These are phyloP conservation scores for Opisthocomus hoazin DNA, from an alignment of 2,113 vertebrate species.

Conservation along the genomic window DNA sequence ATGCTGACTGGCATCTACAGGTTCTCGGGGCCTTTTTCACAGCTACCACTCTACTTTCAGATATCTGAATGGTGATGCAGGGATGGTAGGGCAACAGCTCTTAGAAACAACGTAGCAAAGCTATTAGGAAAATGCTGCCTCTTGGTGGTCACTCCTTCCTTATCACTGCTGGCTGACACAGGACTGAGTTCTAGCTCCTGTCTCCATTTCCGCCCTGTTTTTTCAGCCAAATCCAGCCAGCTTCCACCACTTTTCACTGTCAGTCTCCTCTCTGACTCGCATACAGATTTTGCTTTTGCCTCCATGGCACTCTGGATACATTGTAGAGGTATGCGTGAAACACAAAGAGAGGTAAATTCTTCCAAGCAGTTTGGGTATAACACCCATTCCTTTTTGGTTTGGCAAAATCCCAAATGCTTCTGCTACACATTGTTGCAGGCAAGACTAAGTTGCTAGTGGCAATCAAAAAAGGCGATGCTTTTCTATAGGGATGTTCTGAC, in stretches of 20 bases:
- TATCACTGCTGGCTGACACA: background rate
- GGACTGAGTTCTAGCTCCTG: background rate
- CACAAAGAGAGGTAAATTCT: background rate
- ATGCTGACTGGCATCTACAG: background rate
- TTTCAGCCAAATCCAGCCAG: background rate
- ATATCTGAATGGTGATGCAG: background rate
- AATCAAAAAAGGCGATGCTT: background rate
- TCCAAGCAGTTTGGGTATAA: background rate
- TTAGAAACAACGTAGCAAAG: background rate
- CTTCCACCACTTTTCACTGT: background rate
- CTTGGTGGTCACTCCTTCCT: background rate
- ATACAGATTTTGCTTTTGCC: background rate
- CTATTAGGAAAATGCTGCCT: background rate
- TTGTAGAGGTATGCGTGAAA: background rate
- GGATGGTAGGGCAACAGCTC: no score
- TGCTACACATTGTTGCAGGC: background rate
- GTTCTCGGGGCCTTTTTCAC: background rate
- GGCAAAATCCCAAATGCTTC: background rate
- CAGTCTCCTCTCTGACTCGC: background rate
- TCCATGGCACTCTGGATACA: background rate
- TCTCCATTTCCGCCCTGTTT: background rate
- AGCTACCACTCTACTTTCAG: background rate
- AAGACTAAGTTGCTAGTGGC: background rate
- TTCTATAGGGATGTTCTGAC: background rate
- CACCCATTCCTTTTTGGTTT: background rate